These are phyloP conservation scores for Leguminivora glycinivorella DNA, from an alignment of 1,140 invertebrate genomes.

Conservation along the genomic window DNA sequence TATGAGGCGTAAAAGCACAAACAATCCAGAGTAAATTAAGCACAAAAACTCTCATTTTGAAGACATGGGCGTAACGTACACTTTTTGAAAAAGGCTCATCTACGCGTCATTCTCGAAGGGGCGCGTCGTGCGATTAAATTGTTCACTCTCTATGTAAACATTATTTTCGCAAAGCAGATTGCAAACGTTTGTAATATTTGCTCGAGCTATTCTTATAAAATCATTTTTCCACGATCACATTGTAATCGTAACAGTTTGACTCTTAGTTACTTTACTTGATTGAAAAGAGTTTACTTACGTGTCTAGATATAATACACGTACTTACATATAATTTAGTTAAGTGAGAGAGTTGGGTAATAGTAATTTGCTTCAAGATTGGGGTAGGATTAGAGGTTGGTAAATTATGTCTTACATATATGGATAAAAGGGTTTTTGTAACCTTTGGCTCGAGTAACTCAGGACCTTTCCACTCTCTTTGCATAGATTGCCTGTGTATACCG, in stretches of 20 bases:
- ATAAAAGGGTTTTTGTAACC: too few species aligned
- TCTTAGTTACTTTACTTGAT: constrained; percentile 4
- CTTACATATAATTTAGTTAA: neutral
- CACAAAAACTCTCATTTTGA: too few species aligned
- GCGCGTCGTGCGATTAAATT: constrained; percentile 14
- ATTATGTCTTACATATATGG: too few species aligned
- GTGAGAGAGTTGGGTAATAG: neutral
- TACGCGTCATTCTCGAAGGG: neutral
- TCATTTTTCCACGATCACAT: neutral
- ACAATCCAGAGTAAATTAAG: too few species aligned
- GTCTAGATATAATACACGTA: neutral
- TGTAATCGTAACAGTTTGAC: neutral
- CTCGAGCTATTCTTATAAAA: neutral
- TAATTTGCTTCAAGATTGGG: too few species aligned
- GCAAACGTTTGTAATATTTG: constrained; percentile 7
- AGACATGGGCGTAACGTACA: too few species aligned
- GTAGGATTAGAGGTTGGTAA: too few species aligned
- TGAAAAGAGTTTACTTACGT: neutral
- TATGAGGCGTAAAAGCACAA: too few species aligned
- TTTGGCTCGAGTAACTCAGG: too few species aligned
- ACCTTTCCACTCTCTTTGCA: too few species aligned
- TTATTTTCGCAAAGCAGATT: constrained; percentile 7
- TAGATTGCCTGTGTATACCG: too few species aligned
- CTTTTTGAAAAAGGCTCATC: too few species aligned
- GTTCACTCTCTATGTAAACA: constrained; percentile 14